Evolutionary conservation across 2,888 invertebrate species (phyloP).

Genomic region (Troilus luridus): DNA sequence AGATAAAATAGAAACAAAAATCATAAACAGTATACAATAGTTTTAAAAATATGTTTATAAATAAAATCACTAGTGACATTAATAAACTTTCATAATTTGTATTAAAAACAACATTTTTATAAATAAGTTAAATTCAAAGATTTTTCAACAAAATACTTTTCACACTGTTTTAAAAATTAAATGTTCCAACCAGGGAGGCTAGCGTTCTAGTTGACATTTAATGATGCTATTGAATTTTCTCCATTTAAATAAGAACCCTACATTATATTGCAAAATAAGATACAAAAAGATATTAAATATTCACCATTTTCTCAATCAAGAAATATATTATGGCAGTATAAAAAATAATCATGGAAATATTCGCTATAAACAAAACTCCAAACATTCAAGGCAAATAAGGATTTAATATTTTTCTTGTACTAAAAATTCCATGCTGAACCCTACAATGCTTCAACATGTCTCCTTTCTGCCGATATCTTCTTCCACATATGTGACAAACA

Average conservation of each 20-base stretch:
- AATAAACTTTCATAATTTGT: background rate
- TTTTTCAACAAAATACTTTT: background rate
- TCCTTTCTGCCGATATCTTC: conserved; percentile 67
- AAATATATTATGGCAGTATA: background rate
- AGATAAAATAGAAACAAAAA: background rate
- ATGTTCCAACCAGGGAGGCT: background rate
- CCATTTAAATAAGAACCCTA: background rate
- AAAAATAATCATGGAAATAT: background rate
- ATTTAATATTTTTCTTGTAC: background rate
- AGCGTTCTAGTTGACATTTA: background rate
- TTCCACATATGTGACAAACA: conserved; percentile 71
- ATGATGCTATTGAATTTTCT: background rate
- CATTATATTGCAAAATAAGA: background rate
- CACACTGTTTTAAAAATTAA: background rate
- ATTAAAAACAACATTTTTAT: background rate
- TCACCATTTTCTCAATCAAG: background rate
- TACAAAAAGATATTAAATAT: background rate
- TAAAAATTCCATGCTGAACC: conserved; percentile 62
- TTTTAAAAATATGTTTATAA: background rate
- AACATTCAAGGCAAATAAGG: background rate
- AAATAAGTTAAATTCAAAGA: background rate
- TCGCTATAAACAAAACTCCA: background rate
- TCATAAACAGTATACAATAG: background rate
- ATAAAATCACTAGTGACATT: background rate
- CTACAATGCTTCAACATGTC: conserved; percentile 65